phyloP scores from a whole-genome alignment of 2,113 vertebrate species.

The Strix uralensis region DNA sequence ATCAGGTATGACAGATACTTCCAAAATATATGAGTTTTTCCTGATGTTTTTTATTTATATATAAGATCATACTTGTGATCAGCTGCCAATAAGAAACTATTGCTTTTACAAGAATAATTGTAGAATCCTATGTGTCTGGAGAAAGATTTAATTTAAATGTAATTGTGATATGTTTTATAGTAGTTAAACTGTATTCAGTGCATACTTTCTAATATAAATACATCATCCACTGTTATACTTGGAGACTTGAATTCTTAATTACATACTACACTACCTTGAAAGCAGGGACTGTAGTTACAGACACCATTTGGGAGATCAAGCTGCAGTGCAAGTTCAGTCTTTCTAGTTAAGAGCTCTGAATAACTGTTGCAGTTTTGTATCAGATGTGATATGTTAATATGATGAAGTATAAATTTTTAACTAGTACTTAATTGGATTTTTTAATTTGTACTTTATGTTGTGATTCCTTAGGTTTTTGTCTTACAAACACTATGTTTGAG shows the following conservation, averaged over 20 bases:
- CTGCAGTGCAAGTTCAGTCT: not conserved
- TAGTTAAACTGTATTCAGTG: not conserved
- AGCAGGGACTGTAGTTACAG: not conserved
- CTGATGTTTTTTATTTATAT: not conserved
- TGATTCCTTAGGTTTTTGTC: not conserved
- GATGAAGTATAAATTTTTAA: not conserved
- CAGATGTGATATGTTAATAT: not conserved
- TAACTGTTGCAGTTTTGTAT: not conserved
- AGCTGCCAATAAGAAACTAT: not conserved
- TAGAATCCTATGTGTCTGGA: not conserved
- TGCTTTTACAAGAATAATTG: not conserved
- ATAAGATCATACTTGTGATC: not conserved
- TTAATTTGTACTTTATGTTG: not conserved
- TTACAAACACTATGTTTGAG: not conserved
- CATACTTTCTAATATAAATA: not conserved
- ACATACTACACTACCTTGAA: not conserved
- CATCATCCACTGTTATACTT: not conserved
- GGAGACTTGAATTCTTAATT: not conserved
- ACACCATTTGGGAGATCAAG: not conserved
- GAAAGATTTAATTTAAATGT: not conserved
- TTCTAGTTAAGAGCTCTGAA: not conserved
- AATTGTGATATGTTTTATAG: not conserved
- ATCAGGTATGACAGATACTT: constrained; percentile 85
- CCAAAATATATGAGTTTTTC: not conserved
- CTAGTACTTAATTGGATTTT: not conserved